Conservation (phyloP, 2,797 vertebrate species). For the Erethizon dorsatum region DNA sequence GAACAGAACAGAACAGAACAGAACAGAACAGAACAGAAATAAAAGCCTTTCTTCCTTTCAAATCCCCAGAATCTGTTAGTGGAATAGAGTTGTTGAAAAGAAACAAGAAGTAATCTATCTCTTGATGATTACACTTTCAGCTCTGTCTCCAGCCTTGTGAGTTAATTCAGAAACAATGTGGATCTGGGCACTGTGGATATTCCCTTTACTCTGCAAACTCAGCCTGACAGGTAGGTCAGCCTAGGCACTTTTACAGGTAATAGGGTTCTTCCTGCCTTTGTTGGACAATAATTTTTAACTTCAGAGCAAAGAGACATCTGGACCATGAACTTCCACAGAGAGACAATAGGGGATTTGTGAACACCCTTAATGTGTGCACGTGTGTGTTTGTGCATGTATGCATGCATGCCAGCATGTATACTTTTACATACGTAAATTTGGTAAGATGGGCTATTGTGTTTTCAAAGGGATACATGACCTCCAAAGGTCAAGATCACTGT, state of each 20-base stretch:
- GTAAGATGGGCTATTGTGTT: neutral
- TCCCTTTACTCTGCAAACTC: constrained; percentile 61
- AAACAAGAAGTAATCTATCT: neutral
- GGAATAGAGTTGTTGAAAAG: neutral
- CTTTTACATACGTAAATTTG: neutral
- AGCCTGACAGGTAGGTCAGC: constrained; percentile 76
- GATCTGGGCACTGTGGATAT: constrained; percentile 45
- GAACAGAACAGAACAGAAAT: neutral
- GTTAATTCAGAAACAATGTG: constrained; percentile 16
- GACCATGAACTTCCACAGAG: neutral
- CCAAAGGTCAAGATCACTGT: neutral
- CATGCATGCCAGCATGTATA: neutral
- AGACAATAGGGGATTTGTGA: neutral
- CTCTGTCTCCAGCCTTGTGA: constrained; percentile 12
- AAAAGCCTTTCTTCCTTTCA: neutral
- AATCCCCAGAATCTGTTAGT: neutral
- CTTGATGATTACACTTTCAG: neutral
- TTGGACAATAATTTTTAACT: neutral
- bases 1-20: neutral
- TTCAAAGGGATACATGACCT: neutral
- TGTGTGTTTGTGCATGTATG: neutral
- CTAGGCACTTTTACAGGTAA: neutral
- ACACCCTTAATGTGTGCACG: neutral
- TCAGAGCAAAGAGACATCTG: neutral
- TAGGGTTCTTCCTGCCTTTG: neutral